phyloP scores from a whole-genome alignment of 2,888 invertebrate species.

The Lasioglossum leucozonium region DNA sequence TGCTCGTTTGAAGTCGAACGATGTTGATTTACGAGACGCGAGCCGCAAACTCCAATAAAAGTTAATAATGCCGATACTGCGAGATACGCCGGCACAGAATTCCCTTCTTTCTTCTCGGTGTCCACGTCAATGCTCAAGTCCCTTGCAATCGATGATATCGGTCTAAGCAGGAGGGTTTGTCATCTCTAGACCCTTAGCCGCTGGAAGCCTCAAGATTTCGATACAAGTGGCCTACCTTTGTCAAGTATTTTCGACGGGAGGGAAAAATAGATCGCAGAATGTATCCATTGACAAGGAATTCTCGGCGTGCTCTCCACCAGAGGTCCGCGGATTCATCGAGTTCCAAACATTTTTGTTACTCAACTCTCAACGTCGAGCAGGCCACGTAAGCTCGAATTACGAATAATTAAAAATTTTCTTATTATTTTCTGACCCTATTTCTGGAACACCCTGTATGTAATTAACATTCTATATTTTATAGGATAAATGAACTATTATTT shows the following conservation, averaged over 20 bases:
- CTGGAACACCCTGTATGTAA: too few relatives aligned
- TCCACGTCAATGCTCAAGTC: conserved; percentile 3
- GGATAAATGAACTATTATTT: too few relatives aligned
- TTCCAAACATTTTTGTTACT: conserved; percentile 26
- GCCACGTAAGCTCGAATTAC: neutral
- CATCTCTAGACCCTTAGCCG: conserved; percentile 40
- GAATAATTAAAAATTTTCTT: neutral
- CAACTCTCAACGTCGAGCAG: neutral
- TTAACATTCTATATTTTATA: too few relatives aligned
- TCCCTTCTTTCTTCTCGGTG: conserved; percentile 14
- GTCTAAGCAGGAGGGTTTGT: conserved; percentile 41
- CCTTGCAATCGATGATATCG: conserved; percentile 60
- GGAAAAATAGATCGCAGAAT: conserved; percentile 35
- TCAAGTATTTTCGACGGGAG: conserved; percentile 46
- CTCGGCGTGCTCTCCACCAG: conserved; percentile 12
- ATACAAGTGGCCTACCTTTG: conserved; percentile 56
- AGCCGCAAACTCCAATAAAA: neutral
- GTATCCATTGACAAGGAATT: conserved; percentile 32
- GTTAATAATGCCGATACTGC: conserved; percentile 4
- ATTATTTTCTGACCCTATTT: too few relatives aligned
- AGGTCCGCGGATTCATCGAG: conserved; percentile 6
- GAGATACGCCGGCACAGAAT: conserved; percentile 5
- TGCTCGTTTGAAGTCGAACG: neutral
- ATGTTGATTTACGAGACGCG: neutral
- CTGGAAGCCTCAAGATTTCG: conserved; percentile 40